These are phyloP conservation scores for Oenanthe oenanthe DNA, from an alignment of 2,113 vertebrate genomes.

Conservation along the genomic window DNA sequence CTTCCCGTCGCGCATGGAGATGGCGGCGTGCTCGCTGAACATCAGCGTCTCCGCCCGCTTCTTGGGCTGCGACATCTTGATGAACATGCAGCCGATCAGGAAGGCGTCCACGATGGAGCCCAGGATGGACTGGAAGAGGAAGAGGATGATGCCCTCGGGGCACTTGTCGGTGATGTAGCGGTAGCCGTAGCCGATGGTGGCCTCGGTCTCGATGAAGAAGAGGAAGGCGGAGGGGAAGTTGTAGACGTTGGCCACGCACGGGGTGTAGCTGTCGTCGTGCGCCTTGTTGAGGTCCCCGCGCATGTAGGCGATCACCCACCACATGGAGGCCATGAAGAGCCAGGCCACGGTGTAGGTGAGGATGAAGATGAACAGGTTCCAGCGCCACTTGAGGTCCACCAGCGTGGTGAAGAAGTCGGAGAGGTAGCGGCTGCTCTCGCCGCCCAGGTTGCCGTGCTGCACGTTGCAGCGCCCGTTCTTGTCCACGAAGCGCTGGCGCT, in stretches of 20 bases:
- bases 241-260: slow-evolving; percentile 97
- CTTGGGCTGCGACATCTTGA: slow-evolving; percentile 99
- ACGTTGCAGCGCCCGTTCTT: slow-evolving; percentile 99
- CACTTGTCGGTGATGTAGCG: slow-evolving; percentile 99
- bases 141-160: slow-evolving; percentile 97
- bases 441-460: slow-evolving; percentile 97
- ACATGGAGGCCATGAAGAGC: slow-evolving; percentile 99
- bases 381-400: slow-evolving; percentile 99
- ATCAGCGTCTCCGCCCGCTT: slow-evolving; percentile 97
- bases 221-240: slow-evolving; percentile 99
- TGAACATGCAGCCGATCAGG: slow-evolving; percentile 98
- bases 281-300: slow-evolving; percentile 92
- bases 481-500: slow-evolving; percentile 97
- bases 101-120: slow-evolving; percentile 98
- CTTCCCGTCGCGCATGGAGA: slow-evolving; percentile 97
- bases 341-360: slow-evolving; percentile 98
- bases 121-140: slow-evolving; percentile 97
- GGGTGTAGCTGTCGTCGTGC: slow-evolving; percentile 95
- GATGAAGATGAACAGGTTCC: slow-evolving; percentile 99
- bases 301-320: slow-evolving; percentile 98
- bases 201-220: slow-evolving; percentile 98
- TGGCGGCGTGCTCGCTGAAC: slow-evolving; percentile 96
- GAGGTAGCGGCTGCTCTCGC: slow-evolving; percentile 95
- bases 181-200: slow-evolving; percentile 97
- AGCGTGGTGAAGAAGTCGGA: slow-evolving; percentile 97